Conservation (phyloP, 2,797 vertebrate species). For the Buphagus erythrorhynchus region DNA sequence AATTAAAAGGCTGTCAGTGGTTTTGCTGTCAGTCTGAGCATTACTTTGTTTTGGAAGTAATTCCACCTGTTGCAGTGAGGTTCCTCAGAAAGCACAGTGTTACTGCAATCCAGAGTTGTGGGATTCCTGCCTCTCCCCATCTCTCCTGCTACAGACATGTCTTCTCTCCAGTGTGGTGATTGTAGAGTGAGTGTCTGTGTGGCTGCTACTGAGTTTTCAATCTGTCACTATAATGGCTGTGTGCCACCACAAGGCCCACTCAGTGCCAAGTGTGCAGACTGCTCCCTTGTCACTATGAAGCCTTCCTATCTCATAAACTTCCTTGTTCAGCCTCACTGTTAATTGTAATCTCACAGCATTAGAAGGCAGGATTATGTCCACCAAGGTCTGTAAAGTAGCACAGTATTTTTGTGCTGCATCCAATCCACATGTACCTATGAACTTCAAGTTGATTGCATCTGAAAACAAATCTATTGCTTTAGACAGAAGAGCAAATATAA, state of each 20-base stretch:
- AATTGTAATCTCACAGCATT: neutral
- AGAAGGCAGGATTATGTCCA: neutral
- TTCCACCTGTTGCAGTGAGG: neutral
- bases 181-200: neutral
- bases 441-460: neutral
- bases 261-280: neutral
- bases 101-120: neutral
- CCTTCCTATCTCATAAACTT: neutral
- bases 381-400: neutral
- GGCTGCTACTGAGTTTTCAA: neutral
- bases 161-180: neutral
- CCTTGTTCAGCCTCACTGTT: neutral
- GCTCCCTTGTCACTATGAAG: neutral
- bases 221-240: neutral
- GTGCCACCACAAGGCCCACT: neutral
- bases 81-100: neutral
- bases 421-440: neutral
- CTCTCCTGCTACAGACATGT: neutral
- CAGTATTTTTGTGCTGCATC: neutral
- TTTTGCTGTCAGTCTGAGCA: neutral
- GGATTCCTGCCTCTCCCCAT: neutral
- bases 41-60: neutral
- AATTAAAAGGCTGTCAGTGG: accelerated
- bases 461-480: neutral
- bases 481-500: neutral